These are phyloP conservation scores for Cyprinus carpio DNA, from an alignment of 2,113 vertebrate species.

Conservation along the genomic window DNA sequence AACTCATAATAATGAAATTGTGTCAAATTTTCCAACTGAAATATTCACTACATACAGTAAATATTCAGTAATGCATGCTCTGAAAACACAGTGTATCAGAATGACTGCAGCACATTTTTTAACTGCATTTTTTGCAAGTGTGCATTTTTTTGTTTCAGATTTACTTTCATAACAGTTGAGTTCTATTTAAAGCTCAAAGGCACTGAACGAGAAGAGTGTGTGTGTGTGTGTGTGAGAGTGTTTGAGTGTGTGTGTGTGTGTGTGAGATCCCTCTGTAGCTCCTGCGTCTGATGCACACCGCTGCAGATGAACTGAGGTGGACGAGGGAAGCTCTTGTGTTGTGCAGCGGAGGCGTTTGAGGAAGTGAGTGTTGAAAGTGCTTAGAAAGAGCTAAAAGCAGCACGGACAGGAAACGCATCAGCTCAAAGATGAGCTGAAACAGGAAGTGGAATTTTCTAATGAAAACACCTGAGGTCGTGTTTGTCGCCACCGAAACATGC, in stretches of 20 bases:
- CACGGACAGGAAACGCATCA: slow-evolving; percentile 22
- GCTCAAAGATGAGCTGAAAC: slow-evolving; percentile 21
- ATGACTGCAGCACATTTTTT: neutral
- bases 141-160: neutral
- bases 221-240: too few species aligned
- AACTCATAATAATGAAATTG: too few species aligned
- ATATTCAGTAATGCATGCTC: neutral
- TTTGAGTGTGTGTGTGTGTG: too few species aligned
- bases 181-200: neutral
- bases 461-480: slow-evolving; percentile 23
- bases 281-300: neutral
- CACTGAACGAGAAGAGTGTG: neutral
- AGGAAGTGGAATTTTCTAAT: slow-evolving; percentile 44
- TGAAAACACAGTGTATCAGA: neutral
- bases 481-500: neutral
- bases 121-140: neutral
- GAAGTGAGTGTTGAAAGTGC: slow-evolving; percentile 54
- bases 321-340: slow-evolving; percentile 9
- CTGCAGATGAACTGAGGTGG: neutral
- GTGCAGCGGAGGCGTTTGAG: slow-evolving; percentile 41
- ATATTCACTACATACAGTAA: too few species aligned
- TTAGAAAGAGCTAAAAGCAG: slow-evolving; percentile 43
- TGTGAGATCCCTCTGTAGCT: neutral
- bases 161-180: neutral
- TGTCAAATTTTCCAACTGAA: too few species aligned